Conservation (phyloP, 2,888 invertebrate genomes). For the Abscondita cerata region DNA sequence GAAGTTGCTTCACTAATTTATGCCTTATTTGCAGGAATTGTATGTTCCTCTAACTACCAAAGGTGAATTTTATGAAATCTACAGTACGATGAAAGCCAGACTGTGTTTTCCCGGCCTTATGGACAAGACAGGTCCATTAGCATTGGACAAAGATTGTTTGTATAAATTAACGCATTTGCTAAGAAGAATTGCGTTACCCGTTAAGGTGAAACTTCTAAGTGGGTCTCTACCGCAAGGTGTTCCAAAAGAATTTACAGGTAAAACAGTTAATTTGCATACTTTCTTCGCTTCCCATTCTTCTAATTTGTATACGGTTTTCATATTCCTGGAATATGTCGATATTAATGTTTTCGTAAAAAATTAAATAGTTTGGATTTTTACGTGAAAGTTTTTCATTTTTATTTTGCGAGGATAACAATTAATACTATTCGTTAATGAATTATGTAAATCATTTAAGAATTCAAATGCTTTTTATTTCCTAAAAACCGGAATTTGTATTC, state of each 20-base stretch:
- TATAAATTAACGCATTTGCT: slow-evolving; percentile 62
- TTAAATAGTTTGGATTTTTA: too few species aligned
- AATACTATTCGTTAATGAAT: too few species aligned
- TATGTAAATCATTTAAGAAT: too few species aligned
- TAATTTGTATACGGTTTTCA: too few species aligned
- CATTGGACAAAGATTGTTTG: slow-evolving; percentile 61
- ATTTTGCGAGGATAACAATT: too few species aligned
- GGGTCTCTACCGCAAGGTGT: slow-evolving; percentile 67
- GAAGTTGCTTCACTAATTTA: not conserved
- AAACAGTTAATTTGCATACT: slow-evolving; percentile 13
- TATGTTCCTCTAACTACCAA: slow-evolving; percentile 78
- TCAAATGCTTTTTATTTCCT: too few species aligned
- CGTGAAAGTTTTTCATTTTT: too few species aligned
- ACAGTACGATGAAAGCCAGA: slow-evolving; percentile 66
- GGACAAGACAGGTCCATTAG: slow-evolving; percentile 60
- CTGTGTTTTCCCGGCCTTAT: slow-evolving; percentile 63
- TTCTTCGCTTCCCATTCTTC: too few species aligned
- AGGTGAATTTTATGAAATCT: slow-evolving; percentile 75
- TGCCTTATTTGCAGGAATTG: slow-evolving; percentile 63
- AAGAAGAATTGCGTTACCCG: slow-evolving; percentile 65
- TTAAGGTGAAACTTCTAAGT: slow-evolving; percentile 66
- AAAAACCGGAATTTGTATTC: too few species aligned
- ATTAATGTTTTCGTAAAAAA: too few species aligned
- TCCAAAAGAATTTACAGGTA: slow-evolving; percentile 71
- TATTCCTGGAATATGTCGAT: too few species aligned